phyloP scores from a whole-genome alignment of 2,888 invertebrate species.

The Muschampia plurimacula region DNA sequence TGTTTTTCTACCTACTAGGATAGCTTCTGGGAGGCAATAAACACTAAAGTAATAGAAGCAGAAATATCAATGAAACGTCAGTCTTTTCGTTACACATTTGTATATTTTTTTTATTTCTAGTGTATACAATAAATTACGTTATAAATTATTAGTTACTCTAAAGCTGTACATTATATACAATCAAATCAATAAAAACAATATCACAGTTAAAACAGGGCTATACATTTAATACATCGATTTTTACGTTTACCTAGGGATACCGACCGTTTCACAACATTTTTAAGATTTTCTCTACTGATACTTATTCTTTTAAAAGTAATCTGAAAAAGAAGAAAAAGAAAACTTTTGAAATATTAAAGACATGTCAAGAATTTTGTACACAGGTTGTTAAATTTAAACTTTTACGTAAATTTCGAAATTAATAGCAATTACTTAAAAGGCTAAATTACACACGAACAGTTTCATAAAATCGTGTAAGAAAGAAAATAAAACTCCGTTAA shows the following conservation, averaged over 20 bases:
- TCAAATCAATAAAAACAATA: slow-evolving; percentile 62
- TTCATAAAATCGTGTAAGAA: background rate
- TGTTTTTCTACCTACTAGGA: no score
- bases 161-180: slow-evolving; percentile 69
- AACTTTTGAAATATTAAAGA: background rate
- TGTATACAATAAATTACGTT: slow-evolving; percentile 65
- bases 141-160: slow-evolving; percentile 49
- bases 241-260: slow-evolving; percentile 16
- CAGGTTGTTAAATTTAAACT: background rate
- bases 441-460: background rate
- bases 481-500: background rate
- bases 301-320: slow-evolving; percentile 14
- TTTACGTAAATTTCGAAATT: background rate
- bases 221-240: slow-evolving; percentile 20
- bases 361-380: slow-evolving; percentile 17
- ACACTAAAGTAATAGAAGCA: background rate
- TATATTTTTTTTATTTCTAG: slow-evolving; percentile 60
- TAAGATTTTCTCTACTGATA: slow-evolving; percentile 13
- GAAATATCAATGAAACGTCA: slow-evolving; percentile 43
- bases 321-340: slow-evolving; percentile 29
- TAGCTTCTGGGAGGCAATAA: no score
- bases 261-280: slow-evolving; percentile 12
- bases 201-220: slow-evolving; percentile 63
- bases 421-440: background rate
- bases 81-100: slow-evolving; percentile 59